A percentile compares a stretch with the other conserved stretches of the same genome.
These are phyloP conservation scores for Melanotaenia boesemani DNA, from an alignment of 2,797 vertebrate species.

Conservation along the genomic window DNA sequence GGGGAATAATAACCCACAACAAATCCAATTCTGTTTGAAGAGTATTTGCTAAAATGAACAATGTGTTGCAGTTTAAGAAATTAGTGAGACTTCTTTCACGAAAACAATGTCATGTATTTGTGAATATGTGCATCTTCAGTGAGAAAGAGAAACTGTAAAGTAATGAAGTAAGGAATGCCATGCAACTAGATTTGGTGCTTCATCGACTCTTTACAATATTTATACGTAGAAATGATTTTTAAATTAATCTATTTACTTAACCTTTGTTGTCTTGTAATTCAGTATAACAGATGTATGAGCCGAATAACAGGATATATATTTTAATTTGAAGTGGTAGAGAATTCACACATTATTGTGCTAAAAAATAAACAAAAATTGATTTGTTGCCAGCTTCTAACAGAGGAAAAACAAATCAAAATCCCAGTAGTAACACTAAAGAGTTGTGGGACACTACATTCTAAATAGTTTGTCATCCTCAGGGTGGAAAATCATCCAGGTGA, in stretches of 20 bases:
- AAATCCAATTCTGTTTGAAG: slow-evolving; percentile 10
- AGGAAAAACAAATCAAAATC: slow-evolving; percentile 21
- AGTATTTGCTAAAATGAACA: not conserved
- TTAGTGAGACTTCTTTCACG: not conserved
- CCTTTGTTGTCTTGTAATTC: slow-evolving; percentile 12
- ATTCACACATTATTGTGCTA: not conserved
- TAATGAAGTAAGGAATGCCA: not conserved
- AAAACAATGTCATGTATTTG: not conserved
- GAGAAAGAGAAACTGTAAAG: not conserved
- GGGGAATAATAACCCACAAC: slow-evolving; percentile 24
- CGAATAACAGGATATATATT: slow-evolving; percentile 21
- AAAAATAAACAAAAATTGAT: slow-evolving; percentile 1
- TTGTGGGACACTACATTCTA: slow-evolving; percentile 21
- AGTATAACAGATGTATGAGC: slow-evolving; percentile 19
- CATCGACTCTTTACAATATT: not conserved
- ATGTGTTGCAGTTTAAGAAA: not conserved
- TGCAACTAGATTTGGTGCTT: not conserved
- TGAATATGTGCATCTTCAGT: not conserved
- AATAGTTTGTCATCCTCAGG: slow-evolving; percentile 9
- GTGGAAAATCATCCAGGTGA: slow-evolving; percentile 23
- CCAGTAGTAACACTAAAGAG: slow-evolving; percentile 17
- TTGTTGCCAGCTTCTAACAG: slow-evolving; percentile 28
- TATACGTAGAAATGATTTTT: slow-evolving; percentile 5
- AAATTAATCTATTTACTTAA: slow-evolving; percentile 13
- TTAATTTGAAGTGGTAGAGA: slow-evolving; percentile 19